Evolutionary conservation across 2,797 vertebrate genomes (phyloP).

Genomic region (Denticeps clupeoides): DNA sequence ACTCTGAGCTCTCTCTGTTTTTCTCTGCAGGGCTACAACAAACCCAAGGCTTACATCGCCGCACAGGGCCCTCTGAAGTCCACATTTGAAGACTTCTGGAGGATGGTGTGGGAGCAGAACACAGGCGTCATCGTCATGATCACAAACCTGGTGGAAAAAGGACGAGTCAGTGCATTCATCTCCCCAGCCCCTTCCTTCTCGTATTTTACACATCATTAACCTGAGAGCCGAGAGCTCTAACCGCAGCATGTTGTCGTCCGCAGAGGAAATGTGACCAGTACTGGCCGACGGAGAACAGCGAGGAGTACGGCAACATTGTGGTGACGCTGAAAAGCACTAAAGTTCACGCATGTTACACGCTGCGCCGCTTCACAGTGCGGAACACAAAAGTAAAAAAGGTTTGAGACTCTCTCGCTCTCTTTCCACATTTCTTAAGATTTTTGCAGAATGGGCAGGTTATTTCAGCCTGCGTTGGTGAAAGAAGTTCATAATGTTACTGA

Average conservation of each 20-base stretch:
- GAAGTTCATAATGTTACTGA: background rate
- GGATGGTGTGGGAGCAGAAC: constrained; percentile 95
- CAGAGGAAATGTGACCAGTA: constrained; percentile 93
- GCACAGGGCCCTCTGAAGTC: constrained; percentile 89
- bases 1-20: constrained; percentile 7
- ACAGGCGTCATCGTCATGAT: constrained; percentile 89
- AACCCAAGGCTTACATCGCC: constrained; percentile 85
- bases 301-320: constrained; percentile 81
- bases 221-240: too few relatives aligned
- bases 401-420: constrained; percentile 6
- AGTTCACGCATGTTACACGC: constrained; percentile 78
- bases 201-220: background rate
- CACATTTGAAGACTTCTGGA: constrained; percentile 93
- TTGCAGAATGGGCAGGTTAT: constrained; percentile 7
- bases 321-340: constrained; percentile 82
- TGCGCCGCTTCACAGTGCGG: constrained; percentile 74
- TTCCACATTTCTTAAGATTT: background rate
- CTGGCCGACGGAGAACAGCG: constrained; percentile 84
- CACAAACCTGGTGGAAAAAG: constrained; percentile 92
- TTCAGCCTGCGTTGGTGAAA: background rate
- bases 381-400: constrained; percentile 86
- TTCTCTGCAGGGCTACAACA: constrained; percentile 80
- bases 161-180: too few relatives aligned
- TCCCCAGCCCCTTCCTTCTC: too few relatives aligned
- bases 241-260: too few relatives aligned